Percentiles rank a stretch among this genome's conserved stretches.
Evolutionary conservation across 1,140 invertebrate genomes (phyloP).

Genomic region (Hyphantria cunea): DNA sequence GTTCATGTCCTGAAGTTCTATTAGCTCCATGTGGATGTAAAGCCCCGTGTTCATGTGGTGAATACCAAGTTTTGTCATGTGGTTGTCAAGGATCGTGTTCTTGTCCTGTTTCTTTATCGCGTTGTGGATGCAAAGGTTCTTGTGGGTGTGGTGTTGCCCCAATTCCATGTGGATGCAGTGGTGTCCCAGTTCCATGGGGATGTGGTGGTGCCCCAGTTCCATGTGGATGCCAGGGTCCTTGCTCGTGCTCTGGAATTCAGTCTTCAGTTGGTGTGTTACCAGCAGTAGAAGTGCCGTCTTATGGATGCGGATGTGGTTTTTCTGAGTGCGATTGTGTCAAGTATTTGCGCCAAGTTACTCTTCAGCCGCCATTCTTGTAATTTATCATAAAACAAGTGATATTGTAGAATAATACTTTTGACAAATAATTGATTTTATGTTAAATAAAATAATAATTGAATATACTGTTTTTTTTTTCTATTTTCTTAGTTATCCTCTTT

Average conservation of each 20-base stretch:
- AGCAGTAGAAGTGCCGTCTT: slow-evolving; percentile 6
- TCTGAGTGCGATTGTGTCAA: slow-evolving; percentile 25
- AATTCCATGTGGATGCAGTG: slow-evolving; percentile 1
- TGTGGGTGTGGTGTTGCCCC: slow-evolving; percentile 1
- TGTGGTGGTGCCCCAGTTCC: not conserved
- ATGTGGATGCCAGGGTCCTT: slow-evolving; percentile 3
- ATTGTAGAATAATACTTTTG: not conserved
- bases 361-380: slow-evolving; percentile 48
- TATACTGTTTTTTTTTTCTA: too few species aligned
- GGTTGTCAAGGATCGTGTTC: slow-evolving; percentile 6
- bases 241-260: slow-evolving; percentile 3
- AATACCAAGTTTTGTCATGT: not conserved
- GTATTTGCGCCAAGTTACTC: slow-evolving; percentile 41
- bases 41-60: not conserved
- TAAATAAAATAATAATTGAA: too few species aligned
- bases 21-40: not conserved
- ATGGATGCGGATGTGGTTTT: slow-evolving; percentile 26
- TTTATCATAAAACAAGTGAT: not conserved
- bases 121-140: not conserved
- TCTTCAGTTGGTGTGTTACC: slow-evolving; percentile 1
- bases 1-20: not conserved
- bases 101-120: not conserved
- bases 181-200: not conserved
- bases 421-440: not conserved
- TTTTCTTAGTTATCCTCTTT: too few species aligned